These are phyloP conservation scores for Chrysogorgia sp. DNA, from an alignment of 92 coral and sea anemone genomes.

Conservation along the genomic window DNA sequence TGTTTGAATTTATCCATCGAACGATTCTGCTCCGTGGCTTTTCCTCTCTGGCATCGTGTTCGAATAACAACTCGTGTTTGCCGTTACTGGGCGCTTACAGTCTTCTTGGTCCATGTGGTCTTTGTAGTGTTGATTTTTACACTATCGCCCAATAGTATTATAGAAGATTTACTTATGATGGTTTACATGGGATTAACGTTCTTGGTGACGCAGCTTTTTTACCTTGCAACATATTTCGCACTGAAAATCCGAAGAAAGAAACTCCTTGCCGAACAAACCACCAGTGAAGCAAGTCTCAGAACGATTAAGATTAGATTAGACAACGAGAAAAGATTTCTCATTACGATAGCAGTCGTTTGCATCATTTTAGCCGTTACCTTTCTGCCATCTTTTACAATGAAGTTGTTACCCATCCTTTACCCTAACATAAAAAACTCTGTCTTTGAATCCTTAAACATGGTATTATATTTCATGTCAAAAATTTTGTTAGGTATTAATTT, in stretches of 20 bases:
- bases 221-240: conserved; percentile 1
- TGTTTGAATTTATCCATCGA: conserved; percentile 15
- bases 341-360: neutral
- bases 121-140: neutral
- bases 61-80: neutral
- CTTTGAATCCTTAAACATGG: no score
- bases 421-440: no score
- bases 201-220: neutral
- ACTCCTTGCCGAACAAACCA: neutral
- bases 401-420: neutral
- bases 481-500: no score
- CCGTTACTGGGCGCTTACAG: conserved; percentile 6
- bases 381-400: neutral
- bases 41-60: conserved; percentile 24
- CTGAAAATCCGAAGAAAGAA: neutral
- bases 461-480: no score
- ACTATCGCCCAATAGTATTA: neutral
- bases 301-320: neutral
- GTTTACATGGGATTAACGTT: neutral
- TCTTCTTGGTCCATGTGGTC: neutral
- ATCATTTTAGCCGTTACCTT: neutral
- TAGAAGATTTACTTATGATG: neutral
- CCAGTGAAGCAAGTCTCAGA: neutral
- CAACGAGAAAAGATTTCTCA: conserved; percentile 7
- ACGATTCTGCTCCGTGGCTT: conserved; percentile 16